Conservation (phyloP, 2,888 invertebrate species). For the Philereme transversata region DNA sequence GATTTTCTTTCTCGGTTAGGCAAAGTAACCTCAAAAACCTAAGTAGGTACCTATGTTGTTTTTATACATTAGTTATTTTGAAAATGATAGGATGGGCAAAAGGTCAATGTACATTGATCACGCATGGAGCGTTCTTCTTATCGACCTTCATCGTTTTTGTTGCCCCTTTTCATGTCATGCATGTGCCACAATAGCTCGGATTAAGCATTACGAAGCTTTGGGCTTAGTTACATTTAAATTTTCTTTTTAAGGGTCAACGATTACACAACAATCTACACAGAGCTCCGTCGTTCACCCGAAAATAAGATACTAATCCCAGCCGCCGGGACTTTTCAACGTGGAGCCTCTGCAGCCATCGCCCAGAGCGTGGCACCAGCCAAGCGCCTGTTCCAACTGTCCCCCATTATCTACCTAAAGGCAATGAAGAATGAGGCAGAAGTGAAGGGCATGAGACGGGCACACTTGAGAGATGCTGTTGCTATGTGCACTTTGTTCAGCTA, state of each 20-base stretch:
- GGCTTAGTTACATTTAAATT: slow-evolving; percentile 3
- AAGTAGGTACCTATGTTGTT: too few species aligned
- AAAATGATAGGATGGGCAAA: too few species aligned
- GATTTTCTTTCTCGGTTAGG: too few species aligned
- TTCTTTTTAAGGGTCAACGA: slow-evolving; percentile 84
- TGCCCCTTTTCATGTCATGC: too few species aligned
- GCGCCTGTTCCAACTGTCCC: slow-evolving; percentile 87
- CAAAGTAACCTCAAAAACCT: too few species aligned
- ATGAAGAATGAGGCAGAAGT: slow-evolving; percentile 93
- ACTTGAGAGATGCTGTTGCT: slow-evolving; percentile 94
- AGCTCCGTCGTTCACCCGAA: slow-evolving; percentile 86
- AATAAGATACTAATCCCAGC: slow-evolving; percentile 88
- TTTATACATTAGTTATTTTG: too few species aligned
- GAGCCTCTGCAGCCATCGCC: slow-evolving; percentile 89
- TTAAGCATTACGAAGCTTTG: not conserved
- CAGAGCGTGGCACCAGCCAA: slow-evolving; percentile 84
- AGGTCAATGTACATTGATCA: too few species aligned
- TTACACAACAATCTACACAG: slow-evolving; percentile 88
- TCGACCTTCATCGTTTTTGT: too few species aligned
- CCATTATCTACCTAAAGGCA: slow-evolving; percentile 93
- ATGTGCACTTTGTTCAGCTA: slow-evolving; percentile 92
- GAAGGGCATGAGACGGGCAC: slow-evolving; percentile 92
- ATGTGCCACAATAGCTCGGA: not conserved
- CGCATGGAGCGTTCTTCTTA: too few species aligned
- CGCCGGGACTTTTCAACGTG: slow-evolving; percentile 87